Evolutionary conservation across 2,113 vertebrate species (phyloP).

Genomic region (Leptocoma aspasia): DNA sequence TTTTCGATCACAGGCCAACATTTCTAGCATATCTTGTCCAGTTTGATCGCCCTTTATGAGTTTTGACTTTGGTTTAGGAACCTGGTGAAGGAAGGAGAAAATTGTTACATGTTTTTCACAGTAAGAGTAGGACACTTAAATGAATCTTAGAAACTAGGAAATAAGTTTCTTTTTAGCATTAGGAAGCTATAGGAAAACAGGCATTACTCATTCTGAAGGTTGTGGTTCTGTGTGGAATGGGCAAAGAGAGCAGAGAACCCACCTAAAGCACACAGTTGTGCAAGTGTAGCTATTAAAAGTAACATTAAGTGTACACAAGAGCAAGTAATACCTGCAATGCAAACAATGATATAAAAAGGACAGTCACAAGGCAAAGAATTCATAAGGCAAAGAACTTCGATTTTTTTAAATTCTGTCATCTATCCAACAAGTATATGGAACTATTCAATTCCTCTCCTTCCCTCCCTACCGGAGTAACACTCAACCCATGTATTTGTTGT

Average conservation of each 20-base stretch:
- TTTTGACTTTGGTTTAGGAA: conserved; percentile 88
- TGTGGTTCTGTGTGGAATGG: neutral
- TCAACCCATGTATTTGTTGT: neutral
- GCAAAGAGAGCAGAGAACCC: neutral
- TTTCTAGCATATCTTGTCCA: conserved; percentile 79
- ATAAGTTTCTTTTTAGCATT: neutral
- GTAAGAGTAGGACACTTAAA: neutral
- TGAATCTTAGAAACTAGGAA: neutral
- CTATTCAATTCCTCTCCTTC: neutral
- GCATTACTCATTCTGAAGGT: neutral
- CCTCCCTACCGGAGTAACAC: neutral
- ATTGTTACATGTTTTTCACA: neutral
- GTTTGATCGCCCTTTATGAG: conserved; percentile 82
- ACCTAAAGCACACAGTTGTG: neutral
- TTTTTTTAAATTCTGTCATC: neutral
- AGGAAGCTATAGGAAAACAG: neutral
- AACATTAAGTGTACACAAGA: neutral
- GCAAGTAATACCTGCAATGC: neutral
- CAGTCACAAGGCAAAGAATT: neutral
- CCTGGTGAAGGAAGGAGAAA: conserved; percentile 67
- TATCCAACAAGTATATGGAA: neutral
- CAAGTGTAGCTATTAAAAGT: neutral
- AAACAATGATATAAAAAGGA: neutral
- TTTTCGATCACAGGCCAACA: conserved; percentile 87
- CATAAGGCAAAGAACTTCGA: neutral